Percentiles rank a stretch among this genome's conserved stretches.
phyloP scores from a whole-genome alignment of 2,113 vertebrate genomes.

The Cephalopholis sonnerati region DNA sequence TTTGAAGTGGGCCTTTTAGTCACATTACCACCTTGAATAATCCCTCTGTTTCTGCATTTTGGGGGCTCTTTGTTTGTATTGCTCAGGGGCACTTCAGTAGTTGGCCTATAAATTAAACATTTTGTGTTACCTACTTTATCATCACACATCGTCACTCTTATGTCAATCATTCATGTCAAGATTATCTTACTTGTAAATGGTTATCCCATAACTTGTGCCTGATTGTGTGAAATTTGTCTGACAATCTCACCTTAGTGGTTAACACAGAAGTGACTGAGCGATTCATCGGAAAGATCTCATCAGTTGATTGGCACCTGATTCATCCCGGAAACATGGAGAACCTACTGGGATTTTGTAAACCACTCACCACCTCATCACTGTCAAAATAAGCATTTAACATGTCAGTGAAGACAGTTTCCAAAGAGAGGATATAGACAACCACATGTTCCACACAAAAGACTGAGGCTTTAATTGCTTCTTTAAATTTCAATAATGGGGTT shows the following conservation, averaged over 20 bases:
- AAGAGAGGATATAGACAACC: background rate
- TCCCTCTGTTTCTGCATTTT: background rate
- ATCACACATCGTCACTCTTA: background rate
- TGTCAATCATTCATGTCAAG: background rate
- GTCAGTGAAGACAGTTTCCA: constrained; percentile 13
- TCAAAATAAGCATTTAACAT: constrained; percentile 15
- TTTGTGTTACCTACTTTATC: background rate
- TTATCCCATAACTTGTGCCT: background rate
- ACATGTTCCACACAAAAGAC: background rate
- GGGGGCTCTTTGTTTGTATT: background rate
- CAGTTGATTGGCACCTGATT: constrained; percentile 4
- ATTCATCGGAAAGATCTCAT: background rate
- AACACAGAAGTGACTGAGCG: background rate
- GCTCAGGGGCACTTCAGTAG: background rate
- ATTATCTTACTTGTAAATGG: background rate
- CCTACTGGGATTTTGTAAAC: constrained; percentile 4
- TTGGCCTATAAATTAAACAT: background rate
- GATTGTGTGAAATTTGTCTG: background rate
- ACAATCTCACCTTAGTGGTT: background rate
- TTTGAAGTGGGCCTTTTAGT: background rate
- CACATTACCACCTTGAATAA: background rate
- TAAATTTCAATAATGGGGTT: constrained; percentile 13
- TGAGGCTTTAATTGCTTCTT: constrained; percentile 13
- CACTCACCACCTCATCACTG: background rate
- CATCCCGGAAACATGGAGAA: background rate